phyloP scores from a whole-genome alignment of 2,888 invertebrate species.

The Smittia sp. region DNA sequence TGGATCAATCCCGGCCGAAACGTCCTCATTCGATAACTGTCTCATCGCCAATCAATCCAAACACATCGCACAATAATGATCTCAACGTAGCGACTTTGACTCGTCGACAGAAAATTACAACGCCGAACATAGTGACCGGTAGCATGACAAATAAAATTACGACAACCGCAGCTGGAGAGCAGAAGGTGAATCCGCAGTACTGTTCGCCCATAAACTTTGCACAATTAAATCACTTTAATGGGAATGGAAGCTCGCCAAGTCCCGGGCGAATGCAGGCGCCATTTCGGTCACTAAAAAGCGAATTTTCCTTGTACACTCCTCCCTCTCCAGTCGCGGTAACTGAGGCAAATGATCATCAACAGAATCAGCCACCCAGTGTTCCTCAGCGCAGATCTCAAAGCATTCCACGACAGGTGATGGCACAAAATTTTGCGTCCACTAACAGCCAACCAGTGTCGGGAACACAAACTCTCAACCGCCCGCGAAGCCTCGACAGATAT shows the following conservation, averaged over 20 bases:
- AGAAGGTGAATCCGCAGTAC: conserved; percentile 9
- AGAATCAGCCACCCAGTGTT: conserved; percentile 45
- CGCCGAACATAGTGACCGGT: conserved; percentile 17
- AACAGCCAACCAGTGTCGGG: conserved; percentile 26
- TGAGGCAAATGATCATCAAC: conserved; percentile 27
- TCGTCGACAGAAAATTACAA: conserved; percentile 29
- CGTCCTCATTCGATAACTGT: conserved; percentile 65
- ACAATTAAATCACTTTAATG: conserved; percentile 36
- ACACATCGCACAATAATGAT: conserved; percentile 19
- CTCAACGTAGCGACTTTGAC: conserved; percentile 19
- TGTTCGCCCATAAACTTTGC: conserved; percentile 35
- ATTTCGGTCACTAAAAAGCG: conserved; percentile 31
- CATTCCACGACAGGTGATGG: conserved; percentile 47
- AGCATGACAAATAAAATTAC: conserved; percentile 31
- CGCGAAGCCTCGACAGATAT: conserved; percentile 52
- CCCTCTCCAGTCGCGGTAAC: conserved; percentile 43
- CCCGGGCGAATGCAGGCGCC: conserved; percentile 45
- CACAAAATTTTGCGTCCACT: conserved; percentile 6
- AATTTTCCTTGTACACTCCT: conserved; percentile 44
- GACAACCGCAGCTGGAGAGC: conserved; percentile 27
- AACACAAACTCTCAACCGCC: conserved; percentile 46
- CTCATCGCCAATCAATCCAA: conserved; percentile 43
- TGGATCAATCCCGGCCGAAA: conserved; percentile 49
- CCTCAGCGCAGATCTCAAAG: conserved; percentile 53
- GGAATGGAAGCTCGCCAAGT: conserved; percentile 43